Percentiles rank a stretch among this genome's conserved stretches.
Evolutionary conservation across 2,797 vertebrate species (phyloP).

Genomic region (Tauraco hartlaubi): DNA sequence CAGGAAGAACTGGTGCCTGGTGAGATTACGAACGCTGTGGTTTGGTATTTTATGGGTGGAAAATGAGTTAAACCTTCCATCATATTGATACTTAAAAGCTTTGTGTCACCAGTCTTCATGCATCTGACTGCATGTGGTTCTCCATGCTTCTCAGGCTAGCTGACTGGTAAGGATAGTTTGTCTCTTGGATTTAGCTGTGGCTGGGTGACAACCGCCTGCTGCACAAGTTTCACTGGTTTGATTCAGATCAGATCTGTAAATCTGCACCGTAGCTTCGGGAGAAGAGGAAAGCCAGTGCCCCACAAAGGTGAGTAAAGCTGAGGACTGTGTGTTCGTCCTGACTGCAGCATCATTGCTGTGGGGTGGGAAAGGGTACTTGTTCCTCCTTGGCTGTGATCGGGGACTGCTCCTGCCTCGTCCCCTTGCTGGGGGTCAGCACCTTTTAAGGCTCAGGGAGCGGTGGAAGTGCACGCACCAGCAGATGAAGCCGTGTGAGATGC

Average conservation of each 20-base stretch:
- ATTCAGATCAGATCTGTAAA: background rate
- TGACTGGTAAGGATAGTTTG: background rate
- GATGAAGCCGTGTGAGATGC: rapidly evolving
- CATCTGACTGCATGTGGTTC: background rate
- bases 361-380: rapidly evolving
- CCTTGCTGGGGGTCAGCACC: background rate
- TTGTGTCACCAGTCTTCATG: background rate
- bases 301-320: background rate
- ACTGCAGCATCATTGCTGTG: rapidly evolving
- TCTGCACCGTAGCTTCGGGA: background rate
- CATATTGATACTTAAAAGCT: background rate
- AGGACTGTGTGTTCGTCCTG: background rate
- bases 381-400: background rate
- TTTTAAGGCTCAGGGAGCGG: background rate
- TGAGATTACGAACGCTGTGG: background rate
- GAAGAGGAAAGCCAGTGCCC: background rate
- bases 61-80: slow-evolving; percentile 19
- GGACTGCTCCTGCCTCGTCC: background rate
- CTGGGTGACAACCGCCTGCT: background rate
- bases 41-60: background rate
- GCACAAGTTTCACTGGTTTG: background rate
- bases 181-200: background rate
- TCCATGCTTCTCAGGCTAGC: background rate
- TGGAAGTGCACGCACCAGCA: rapidly evolving
- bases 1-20: background rate